These are phyloP conservation scores for Pelodiscus sinensis DNA, from an alignment of 2,113 vertebrate genomes.

Conservation along the genomic window DNA sequence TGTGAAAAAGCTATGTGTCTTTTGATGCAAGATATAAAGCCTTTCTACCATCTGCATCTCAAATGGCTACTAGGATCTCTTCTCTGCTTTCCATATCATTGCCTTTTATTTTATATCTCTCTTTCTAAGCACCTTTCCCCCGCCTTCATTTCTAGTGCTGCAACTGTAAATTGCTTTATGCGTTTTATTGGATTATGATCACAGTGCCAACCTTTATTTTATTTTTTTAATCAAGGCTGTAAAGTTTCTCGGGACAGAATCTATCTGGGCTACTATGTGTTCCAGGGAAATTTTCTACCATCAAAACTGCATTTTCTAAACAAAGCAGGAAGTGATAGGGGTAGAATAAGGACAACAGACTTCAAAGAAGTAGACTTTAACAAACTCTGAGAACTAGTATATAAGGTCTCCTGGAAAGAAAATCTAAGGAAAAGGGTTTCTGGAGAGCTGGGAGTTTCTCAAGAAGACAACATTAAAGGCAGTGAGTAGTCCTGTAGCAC, in stretches of 20 bases:
- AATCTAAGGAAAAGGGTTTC: background rate
- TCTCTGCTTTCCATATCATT: background rate
- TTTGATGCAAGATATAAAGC: conserved; percentile 15
- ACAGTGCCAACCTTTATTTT: background rate
- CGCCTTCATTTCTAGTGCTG: background rate
- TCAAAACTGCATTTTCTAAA: background rate
- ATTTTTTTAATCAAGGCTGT: background rate
- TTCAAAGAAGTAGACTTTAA: background rate
- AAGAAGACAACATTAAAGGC: background rate
- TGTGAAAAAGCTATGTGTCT: background rate
- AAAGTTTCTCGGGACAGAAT: background rate
- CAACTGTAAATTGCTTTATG: background rate
- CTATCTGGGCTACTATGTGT: background rate
- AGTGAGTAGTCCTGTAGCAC: too few species aligned
- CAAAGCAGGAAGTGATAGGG: background rate
- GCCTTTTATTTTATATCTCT: background rate
- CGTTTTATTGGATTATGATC: background rate
- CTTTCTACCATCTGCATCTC: background rate
- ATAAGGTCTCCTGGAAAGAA: background rate
- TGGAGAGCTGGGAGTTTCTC: background rate
- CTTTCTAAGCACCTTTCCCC: background rate
- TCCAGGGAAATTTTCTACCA: background rate
- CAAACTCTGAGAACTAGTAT: background rate
- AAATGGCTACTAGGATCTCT: background rate
- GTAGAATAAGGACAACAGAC: background rate